A percentile compares a stretch with the other conserved stretches of the same genome.
phyloP scores from a whole-genome alignment of 2,797 vertebrate genomes.

The Microctenopoma lineatum region DNA sequence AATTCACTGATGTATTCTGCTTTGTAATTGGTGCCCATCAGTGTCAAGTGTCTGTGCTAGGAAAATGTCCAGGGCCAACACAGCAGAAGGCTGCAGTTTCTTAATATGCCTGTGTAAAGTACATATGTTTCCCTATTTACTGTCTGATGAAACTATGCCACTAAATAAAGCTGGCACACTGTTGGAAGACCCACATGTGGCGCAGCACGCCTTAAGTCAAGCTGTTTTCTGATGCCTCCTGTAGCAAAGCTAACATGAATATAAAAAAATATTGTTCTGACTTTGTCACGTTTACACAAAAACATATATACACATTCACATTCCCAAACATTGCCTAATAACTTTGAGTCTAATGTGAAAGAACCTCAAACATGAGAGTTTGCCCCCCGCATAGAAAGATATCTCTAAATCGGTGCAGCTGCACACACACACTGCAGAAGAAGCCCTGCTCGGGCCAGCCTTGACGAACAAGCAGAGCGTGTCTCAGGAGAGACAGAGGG shows the following conservation, averaged over 20 bases:
- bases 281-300: slow-evolving; percentile 13
- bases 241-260: slow-evolving; percentile 32
- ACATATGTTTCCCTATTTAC: slow-evolving; percentile 4
- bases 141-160: slow-evolving; percentile 8
- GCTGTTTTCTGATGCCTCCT: slow-evolving; percentile 17
- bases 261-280: slow-evolving; percentile 31
- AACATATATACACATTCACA: slow-evolving; percentile 4
- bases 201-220: slow-evolving; percentile 15
- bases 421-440: slow-evolving; percentile 49
- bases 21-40: slow-evolving; percentile 73
- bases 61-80: slow-evolving; percentile 41
- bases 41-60: slow-evolving; percentile 69
- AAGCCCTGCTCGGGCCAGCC: slow-evolving; percentile 51
- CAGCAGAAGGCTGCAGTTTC: slow-evolving; percentile 32
- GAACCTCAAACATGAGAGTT: slow-evolving; percentile 17
- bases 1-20: slow-evolving; percentile 61
- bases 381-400: slow-evolving; percentile 22
- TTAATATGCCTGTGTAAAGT: slow-evolving; percentile 39
- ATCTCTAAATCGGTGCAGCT: slow-evolving; percentile 61
- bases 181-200: slow-evolving; percentile 26
- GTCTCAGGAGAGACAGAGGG: slow-evolving; percentile 74
- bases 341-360: slow-evolving; percentile 9
- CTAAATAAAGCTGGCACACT: background rate
- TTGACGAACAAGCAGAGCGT: slow-evolving; percentile 63
- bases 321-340: slow-evolving; percentile 16